A percentile compares a stretch with the other conserved stretches of the same genome.
These are phyloP conservation scores for Phaonia tiefii DNA, from an alignment of 2,888 invertebrate genomes.

Conservation along the genomic window DNA sequence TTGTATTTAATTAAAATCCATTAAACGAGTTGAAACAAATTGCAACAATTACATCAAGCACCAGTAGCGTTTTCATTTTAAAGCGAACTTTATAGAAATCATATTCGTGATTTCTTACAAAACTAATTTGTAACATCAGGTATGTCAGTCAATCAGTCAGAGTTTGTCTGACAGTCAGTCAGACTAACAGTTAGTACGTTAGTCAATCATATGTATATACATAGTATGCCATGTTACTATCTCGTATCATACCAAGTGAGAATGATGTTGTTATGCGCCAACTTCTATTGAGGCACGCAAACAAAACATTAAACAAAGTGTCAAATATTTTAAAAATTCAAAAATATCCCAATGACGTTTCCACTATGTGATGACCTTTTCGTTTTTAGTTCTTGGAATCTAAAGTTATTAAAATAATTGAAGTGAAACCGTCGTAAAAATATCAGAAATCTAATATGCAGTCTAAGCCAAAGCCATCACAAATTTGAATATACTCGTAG, in stretches of 20 bases:
- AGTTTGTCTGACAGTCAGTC: too few relatives aligned
- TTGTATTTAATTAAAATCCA: conserved; percentile 10
- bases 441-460: neutral
- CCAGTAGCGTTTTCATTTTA: neutral
- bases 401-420: conserved; percentile 4
- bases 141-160: too few relatives aligned
- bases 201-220: too few relatives aligned
- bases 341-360: neutral
- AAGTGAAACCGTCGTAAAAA: neutral
- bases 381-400: conserved; percentile 23
- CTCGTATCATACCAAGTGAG: conserved; percentile 20
- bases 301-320: conserved; percentile 50
- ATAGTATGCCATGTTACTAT: conserved; percentile 30
- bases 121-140: too few relatives aligned
- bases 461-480: neutral
- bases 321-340: conserved; percentile 16
- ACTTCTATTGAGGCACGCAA: conserved; percentile 51
- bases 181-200: too few relatives aligned
- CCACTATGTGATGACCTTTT: conserved; percentile 49
- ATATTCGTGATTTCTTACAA: too few relatives aligned
- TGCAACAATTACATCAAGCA: neutral
- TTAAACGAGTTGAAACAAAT: neutral
- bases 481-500: conserved; percentile 10
- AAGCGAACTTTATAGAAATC: too few relatives aligned
- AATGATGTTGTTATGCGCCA: neutral